A percentile compares a stretch with the other conserved stretches of the same genome.
These are phyloP conservation scores for Seira sanloemensis DNA, from an alignment of 2,888 invertebrate species.

Conservation along the genomic window DNA sequence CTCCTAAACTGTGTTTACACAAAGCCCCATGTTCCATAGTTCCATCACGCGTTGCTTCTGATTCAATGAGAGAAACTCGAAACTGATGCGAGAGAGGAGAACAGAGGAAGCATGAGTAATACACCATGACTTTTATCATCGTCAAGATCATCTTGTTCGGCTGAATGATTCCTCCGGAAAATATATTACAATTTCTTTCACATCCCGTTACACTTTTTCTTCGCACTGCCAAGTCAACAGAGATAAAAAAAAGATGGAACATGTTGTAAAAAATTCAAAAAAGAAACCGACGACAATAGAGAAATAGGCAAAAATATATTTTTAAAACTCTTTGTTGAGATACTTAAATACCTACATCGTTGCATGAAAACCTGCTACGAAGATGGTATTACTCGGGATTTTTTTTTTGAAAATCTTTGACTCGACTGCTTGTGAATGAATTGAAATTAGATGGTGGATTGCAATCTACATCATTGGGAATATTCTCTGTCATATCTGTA, in stretches of 20 bases:
- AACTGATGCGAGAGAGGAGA: neutral
- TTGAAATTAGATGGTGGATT: no score
- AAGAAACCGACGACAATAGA: constrained; percentile 11
- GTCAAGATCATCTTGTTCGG: constrained; percentile 15
- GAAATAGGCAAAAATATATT: no score
- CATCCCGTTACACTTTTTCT: constrained; percentile 44
- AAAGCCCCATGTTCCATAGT: constrained; percentile 12
- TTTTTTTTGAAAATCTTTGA: no score
- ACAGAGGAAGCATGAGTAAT: constrained; percentile 2
- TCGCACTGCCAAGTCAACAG: neutral
- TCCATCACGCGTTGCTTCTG: neutral
- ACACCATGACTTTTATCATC: constrained; percentile 4
- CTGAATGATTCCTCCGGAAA: constrained; percentile 54
- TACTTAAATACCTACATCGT: no score
- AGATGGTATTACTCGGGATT: no score
- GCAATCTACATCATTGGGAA: no score
- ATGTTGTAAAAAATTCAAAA: neutral
- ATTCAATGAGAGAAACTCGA: neutral
- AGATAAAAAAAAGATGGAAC: neutral
- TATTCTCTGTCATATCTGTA: no score
- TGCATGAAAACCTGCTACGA: no score
- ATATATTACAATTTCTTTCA: constrained; percentile 55
- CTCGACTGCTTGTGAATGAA: no score
- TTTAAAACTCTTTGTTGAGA: no score
- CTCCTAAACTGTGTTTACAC: constrained; percentile 1